Evolutionary conservation across 2,888 invertebrate species (phyloP), one percentile per base, ranked within the genome.

Genomic region (Orchestes rusci): DNA sequence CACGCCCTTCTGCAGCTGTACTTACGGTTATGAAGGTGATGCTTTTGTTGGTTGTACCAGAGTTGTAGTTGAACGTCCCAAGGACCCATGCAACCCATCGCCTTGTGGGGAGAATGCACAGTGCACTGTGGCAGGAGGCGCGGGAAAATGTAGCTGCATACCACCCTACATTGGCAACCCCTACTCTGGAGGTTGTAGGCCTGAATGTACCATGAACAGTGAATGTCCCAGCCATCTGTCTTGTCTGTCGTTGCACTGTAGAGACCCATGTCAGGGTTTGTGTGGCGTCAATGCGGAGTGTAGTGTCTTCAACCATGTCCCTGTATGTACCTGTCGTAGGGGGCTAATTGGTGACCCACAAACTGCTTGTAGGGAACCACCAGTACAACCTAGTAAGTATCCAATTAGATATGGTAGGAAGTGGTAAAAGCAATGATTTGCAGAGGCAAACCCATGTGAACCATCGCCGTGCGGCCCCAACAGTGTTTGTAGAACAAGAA

Each of bases 91-190:
- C 62, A 77, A 70, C 56, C 82, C 85, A 30, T 80, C 82, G 31
- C 89, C 88, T 0, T 92, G 92, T 63, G 91, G 87, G 13, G 83
- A 84, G 60, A 91, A 90, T 60, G 82, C 91, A 1, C 73, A 84
- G 45, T 92, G 91, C 61, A 75, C 77, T 1, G 77, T 79, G 18
- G 70, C 76, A 2, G 80, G 84, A 56, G 80, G 81, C 13, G 70
- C 73, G 18, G 80, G 83, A 1, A 77, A 80, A 54, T 92, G 92
- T 64, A 74, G 76, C n/a, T 92, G 91, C 60, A 86, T 91, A 60
- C 85, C 89, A 45, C 89, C 89, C 3, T 88, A 89, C 59, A 80
- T 86, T 50, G 91, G 91, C 5, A 87, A 92, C 70, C 89, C 90
- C 3, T 90, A 88, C 61, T 77, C 79, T 12, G 82, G 84, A 13